Evolutionary conservation across 2,113 vertebrate genomes (phyloP).

Genomic region (Pipa parva): DNA sequence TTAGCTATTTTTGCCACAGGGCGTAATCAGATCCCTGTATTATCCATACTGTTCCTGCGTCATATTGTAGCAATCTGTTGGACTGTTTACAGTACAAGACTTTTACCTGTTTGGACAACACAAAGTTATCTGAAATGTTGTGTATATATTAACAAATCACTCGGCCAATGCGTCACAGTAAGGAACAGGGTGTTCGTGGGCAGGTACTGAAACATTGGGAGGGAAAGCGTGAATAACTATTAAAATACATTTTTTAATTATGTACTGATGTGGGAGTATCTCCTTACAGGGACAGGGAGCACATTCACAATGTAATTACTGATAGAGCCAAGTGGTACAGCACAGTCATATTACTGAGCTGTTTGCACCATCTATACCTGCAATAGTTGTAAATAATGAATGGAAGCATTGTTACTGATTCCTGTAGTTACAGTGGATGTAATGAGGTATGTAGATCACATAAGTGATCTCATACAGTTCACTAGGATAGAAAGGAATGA

Average conservation of each 20-base stretch:
- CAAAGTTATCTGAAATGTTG: neutral
- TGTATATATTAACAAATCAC: conserved; percentile 11
- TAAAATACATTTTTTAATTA: neutral
- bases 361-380: too few relatives aligned
- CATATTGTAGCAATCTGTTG: neutral
- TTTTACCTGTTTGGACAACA: conserved; percentile 24
- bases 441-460: too few relatives aligned
- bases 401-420: too few relatives aligned
- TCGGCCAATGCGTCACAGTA: neutral
- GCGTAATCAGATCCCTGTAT: conserved; percentile 18
- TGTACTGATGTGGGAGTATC: neutral
- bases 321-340: neutral
- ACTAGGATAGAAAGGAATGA: too few relatives aligned
- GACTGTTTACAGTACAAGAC: conserved; percentile 16
- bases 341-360: too few relatives aligned
- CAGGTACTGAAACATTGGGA: too few relatives aligned
- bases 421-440: too few relatives aligned
- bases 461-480: too few relatives aligned
- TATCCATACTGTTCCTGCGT: neutral
- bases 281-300: too few relatives aligned
- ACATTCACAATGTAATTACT: too few relatives aligned
- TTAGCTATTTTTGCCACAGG: neutral
- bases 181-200: neutral
- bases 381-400: too few relatives aligned
- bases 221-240: neutral